phyloP scores from a whole-genome alignment of 2,797 vertebrate genomes.

The Rousettus madagascariensis region DNA sequence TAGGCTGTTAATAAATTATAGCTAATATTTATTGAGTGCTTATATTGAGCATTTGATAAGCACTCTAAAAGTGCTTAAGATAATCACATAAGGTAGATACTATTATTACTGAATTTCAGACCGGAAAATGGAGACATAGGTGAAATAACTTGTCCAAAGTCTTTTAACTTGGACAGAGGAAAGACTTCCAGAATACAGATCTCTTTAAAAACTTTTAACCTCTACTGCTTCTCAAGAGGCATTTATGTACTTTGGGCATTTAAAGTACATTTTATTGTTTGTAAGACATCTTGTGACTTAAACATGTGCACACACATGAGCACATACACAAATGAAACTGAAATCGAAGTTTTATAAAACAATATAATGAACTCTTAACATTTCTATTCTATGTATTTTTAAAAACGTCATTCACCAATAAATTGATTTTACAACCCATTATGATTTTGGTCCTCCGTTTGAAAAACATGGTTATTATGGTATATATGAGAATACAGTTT shows the following conservation, averaged over 20 bases:
- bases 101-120: not conserved
- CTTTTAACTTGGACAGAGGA: not conserved
- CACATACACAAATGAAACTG: too few relatives aligned
- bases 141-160: not conserved
- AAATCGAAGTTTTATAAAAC: too few relatives aligned
- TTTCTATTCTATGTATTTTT: too few relatives aligned
- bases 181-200: not conserved
- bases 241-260: not conserved
- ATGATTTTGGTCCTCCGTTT: too few relatives aligned
- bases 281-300: not conserved
- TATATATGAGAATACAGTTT: too few relatives aligned
- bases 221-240: not conserved
- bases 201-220: not conserved
- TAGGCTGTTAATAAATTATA: not conserved
- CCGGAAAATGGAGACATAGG: not conserved
- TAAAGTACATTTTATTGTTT: not conserved
- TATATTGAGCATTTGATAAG: not conserved
- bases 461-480: too few relatives aligned
- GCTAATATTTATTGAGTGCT: too few relatives aligned
- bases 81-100: not conserved
- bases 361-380: too few relatives aligned
- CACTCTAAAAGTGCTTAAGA: not conserved
- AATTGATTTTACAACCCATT: too few relatives aligned
- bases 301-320: too few relatives aligned
- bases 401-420: too few relatives aligned